Evolutionary conservation across 2,888 invertebrate genomes (phyloP).

Genomic region (Euplagia quadripunctaria): DNA sequence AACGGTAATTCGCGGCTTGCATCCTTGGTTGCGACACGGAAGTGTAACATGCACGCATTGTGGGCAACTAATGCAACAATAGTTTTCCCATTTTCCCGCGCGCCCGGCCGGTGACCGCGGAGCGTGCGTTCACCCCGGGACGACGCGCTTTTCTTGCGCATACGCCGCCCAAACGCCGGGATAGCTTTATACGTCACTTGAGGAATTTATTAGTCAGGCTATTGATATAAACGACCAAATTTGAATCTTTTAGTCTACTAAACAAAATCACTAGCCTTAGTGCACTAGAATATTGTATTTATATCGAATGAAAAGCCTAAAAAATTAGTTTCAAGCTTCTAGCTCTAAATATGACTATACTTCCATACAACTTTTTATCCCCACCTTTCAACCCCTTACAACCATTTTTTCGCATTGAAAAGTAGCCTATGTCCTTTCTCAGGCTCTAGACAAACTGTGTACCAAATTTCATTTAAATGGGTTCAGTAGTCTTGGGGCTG

Average conservation of each 20-base stretch:
- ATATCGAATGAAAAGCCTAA: no score
- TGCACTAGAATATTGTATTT: no score
- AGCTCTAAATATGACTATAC: no score
- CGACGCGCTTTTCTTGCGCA: constrained; percentile 54
- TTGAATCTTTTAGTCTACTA: background rate
- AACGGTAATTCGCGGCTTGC: constrained; percentile 50
- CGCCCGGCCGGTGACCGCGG: constrained; percentile 73
- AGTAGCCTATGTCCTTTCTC: no score
- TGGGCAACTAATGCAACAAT: constrained; percentile 69
- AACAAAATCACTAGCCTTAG: background rate
- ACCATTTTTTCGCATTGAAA: no score
- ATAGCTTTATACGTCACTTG: constrained; percentile 10
- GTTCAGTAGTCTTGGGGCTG: no score
- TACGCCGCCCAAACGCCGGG: constrained; percentile 30
- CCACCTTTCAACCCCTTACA: no score
- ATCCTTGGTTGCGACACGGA: constrained; percentile 52
- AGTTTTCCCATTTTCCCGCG: constrained; percentile 74
- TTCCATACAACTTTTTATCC: no score
- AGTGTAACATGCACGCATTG: constrained; percentile 66
- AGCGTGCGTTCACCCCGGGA: constrained; percentile 58
- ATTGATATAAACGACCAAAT: no score
- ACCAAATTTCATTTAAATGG: no score
- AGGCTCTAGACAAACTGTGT: no score
- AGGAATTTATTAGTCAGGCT: background rate
- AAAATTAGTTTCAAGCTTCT: no score